Base-by-base conservation (phyloP, 2,113 vertebrate species). In the Sceloporus undulatus region DNA sequence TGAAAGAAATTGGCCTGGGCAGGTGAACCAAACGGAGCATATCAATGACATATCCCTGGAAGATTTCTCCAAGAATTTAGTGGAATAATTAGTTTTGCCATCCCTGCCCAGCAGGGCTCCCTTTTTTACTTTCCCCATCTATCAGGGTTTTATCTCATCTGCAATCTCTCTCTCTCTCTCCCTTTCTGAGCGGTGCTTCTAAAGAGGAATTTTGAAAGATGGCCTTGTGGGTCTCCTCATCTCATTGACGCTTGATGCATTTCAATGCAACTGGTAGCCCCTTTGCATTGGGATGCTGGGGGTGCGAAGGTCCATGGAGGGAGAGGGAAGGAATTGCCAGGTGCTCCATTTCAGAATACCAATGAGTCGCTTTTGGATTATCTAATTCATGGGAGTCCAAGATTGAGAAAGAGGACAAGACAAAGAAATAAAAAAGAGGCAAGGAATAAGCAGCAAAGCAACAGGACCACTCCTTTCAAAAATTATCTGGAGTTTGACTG, bases 331-430 rank as follows among this genome's bases (percentile, higher is more conserved):
- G 16, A 48, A 34, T 94, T 95, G 92, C 93, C 94, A 95, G 95
- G 94, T 96, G 94, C 93, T 95, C 92, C 92, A 88, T 65, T 89
- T 91, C 90, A 92, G 92, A 85, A 94, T 93, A 92, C 90, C 92
- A 92, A 92, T 91, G 92, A 93, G 92, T 83, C 94, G 88, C 91
- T 91, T 93, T 95, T 95, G 95, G 93, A 94, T 93, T 95, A 94
- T 95, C 95, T 95, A 94, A 96, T 96, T 95, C 95, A 93, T 93
- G 95, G 92, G 93, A 93, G 95, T 89, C 94, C 93, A 95, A 95
- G 94, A 90, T 91, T 85, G 92, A 92, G 89, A 91, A 90, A 91
- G 93, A 95, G 94, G 93, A 96, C 92, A 91, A 95, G 94, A 85
- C 92, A 87, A 89, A 94, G 88, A 92, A 90, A 95, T 95, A 94